phyloP scores from a whole-genome alignment of 2,113 vertebrate genomes.

The Pavo muticus region DNA sequence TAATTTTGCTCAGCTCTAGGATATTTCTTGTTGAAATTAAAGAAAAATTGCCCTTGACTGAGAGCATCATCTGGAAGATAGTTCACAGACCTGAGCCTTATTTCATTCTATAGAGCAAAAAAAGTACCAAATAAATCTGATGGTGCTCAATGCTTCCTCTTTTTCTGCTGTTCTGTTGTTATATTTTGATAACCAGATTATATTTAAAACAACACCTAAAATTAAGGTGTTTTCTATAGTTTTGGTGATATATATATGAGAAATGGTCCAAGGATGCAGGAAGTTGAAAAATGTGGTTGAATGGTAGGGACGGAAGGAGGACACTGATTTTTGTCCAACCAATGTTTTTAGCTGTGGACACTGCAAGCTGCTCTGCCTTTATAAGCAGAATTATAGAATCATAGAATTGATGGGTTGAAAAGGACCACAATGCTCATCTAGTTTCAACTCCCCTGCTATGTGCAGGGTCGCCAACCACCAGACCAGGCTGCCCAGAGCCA shows the following conservation, averaged over 20 bases:
- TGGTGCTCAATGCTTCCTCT: not conserved
- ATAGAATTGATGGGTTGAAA: too few relatives aligned
- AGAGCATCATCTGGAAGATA: not conserved
- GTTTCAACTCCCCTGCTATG: too few relatives aligned
- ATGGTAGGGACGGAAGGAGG: accelerated
- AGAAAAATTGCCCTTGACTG: not conserved
- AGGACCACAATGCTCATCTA: too few relatives aligned
- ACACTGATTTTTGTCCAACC: not conserved
- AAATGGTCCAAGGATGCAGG: not conserved
- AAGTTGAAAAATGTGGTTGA: not conserved
- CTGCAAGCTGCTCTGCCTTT: not conserved
- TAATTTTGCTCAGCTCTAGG: slow-evolving; percentile 40
- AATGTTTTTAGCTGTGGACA: not conserved
- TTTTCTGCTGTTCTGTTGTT: not conserved
- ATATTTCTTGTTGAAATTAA: slow-evolving; percentile 40
- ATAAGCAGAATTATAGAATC: too few relatives aligned
- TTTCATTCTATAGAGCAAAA: not conserved
- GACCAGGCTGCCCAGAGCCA: too few relatives aligned
- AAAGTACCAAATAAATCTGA: not conserved
- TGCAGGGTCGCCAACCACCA: too few relatives aligned
- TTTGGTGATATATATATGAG: not conserved
- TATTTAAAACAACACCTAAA: not conserved
- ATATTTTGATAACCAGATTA: not conserved
- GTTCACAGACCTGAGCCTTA: not conserved
- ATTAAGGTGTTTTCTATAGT: not conserved